Evolutionary conservation across 1,140 invertebrate species (phyloP), one percentile per base, ranked within the genome.

Genomic region (Drosophila jambulina): DNA sequence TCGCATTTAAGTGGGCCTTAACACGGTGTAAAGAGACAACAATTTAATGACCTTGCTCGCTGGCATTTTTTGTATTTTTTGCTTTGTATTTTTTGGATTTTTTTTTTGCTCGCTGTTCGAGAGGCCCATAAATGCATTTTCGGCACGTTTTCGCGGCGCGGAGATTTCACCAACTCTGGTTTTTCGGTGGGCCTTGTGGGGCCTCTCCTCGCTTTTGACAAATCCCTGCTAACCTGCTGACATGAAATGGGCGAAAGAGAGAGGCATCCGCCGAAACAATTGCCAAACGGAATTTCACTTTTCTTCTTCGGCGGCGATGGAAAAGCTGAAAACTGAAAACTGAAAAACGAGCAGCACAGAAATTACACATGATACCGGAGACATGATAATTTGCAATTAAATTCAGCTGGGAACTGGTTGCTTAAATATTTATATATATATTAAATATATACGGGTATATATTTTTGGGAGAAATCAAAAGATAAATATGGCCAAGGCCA

Each of bases 161-260:
- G 34, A 80, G 71, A 86, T 87, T 87, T 83, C 80, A 67, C 76
- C 83, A 65, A 53, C 51, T 40, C 59, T 19, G 17, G 17, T 21
- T n/a, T 46, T 60, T 76, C 67, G 72, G 75, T 71, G 21, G 27
- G 8, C 32, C 32, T 69, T 34, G 46, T 29, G 48, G 23, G 27
- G 48, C 48, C 17, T 51, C 48, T 32, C 27, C 27, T 32, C 49
- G 49, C n/a, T 32, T 51, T 56, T 70, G 48, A 68, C 67, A 87
- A 88, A 87, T 87, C 84, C 84, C 83, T 87, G 83, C 83, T 87
- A 88, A 88, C 83, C 84, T 58, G 83, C 80, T 88, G 83, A 87
- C 84, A 83, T 86, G 84, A 74, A 72, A 72, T 60, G 71, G 63
- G 45, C 36, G 64, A 58, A 56, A 71, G 58, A 57, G 62, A 48